Base-by-base conservation (phyloP, 2,113 vertebrate species). In the Orthonyx spaldingii region DNA sequence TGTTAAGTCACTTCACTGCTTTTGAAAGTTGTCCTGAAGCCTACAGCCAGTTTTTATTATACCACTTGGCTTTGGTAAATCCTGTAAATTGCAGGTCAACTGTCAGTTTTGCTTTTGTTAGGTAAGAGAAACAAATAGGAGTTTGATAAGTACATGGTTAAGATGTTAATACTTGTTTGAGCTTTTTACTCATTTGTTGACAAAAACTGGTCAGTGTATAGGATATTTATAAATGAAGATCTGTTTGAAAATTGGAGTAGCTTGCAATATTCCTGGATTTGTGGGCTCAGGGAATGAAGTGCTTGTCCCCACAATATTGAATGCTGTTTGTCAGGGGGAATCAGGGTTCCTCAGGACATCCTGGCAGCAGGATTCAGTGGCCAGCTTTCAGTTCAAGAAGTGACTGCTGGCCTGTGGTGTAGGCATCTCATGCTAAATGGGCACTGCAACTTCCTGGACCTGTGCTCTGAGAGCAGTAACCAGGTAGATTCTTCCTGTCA, bases 241-340 rank as follows among this genome's bases (percentile, higher is more conserved):
- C 9, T 63, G 6, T n/a, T 56, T 60, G 65, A 85, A 82, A 79
- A 56, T 71, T 41, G 16, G 7, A 46, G 10, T 57, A 20, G 12
- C 10, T 86, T 74, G 8, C 63, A 61, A 35, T 57, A 59, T 64
- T 78, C 14, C 33, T 69, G 14, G 11, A 59, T 27, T 59, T 76
- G 24, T 21, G 1, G 3, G 10, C 22, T 66, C 33, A 32, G 46
- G 10, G 16, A 84, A 47, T 59, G 37, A 88, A 42, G 16, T 74
- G 16, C 11, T 81, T 71, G 27, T 59, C 7, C 8, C 20, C 21
- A 35, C 26, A 69, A 57, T 35, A 80, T 8, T 72, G 47, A 68
- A 52, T 42, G 21, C 5, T n/a, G 13, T 0, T 0, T 10, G 3
- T 83, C 27, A 52, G 37, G 21, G 18, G 9, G 28, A 80, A 50